Evolutionary conservation across 2,888 invertebrate genomes (phyloP), one percentile per base, ranked within the genome.

Genomic region (Caenorhabditis sp.): DNA sequence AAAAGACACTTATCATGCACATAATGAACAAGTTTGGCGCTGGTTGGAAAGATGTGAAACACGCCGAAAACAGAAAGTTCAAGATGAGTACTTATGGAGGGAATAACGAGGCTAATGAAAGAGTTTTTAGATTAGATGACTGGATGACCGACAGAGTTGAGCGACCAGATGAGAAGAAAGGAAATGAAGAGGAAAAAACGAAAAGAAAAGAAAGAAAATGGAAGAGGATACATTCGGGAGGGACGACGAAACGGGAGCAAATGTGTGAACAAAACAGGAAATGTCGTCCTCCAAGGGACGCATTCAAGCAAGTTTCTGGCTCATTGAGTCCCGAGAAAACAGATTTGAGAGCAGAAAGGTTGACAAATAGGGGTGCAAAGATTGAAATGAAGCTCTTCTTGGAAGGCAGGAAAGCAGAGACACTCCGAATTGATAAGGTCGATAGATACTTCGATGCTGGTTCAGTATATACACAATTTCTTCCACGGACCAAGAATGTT

Each of bases 1-100:
- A 37, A 71, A 51, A 40, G 37, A 37, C 70, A 61, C 61, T 71
- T 62, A 71, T 71, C 71, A 71, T 62, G 71, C 37, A 61, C 53
- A 62, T 62, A 70, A 71, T 71, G 55, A 71, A 26, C 26, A 20
- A 44, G 13, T 22, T 20, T 47, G 26, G 15, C 26, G 22, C 28
- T 40, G 40, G 6, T 40, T 40, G 6, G 2, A 13, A 13, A 40
- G 40, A 40, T 40, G 40, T 40, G 40, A 40, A 37, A 51, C 44
- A 55, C 5, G 32, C 18, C 18, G 32, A 60, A 56, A 67, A 56
- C 56, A 56, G 8, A 68, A 56, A 68, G 56, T 47, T 28, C 32
- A 32, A 9, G 47, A n/a, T 3, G 47, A 20, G 47, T n/a, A 26
- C n/a, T 4, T 28, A 11, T 1, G 6, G 32, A 55, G 4, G 32